phyloP scores from a whole-genome alignment of 2,888 invertebrate genomes.

The Drosophila neutralis region DNA sequence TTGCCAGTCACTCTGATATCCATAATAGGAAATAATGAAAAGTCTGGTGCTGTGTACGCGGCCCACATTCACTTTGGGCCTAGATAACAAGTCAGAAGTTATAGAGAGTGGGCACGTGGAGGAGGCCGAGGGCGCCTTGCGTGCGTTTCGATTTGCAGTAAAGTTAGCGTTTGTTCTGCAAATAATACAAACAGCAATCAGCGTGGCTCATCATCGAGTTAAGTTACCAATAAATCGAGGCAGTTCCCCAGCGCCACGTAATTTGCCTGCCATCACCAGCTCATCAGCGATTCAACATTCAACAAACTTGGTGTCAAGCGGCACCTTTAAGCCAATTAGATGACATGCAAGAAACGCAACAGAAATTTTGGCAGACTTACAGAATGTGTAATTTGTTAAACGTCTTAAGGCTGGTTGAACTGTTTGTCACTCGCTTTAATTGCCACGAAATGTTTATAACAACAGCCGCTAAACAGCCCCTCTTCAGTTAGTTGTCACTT shows the following conservation, averaged over 20 bases:
- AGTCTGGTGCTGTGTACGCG: background rate
- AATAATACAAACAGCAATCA: constrained; percentile 63
- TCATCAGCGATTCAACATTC: constrained; percentile 64
- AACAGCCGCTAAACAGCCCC: background rate
- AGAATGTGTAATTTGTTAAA: constrained; percentile 32
- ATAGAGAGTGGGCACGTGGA: background rate
- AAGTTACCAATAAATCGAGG: constrained; percentile 54
- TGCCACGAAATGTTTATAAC: background rate
- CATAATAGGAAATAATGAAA: background rate
- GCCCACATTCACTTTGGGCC: background rate
- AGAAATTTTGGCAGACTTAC: background rate
- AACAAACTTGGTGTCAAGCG: constrained; percentile 47
- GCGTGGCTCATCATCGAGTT: constrained; percentile 46
- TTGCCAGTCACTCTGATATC: background rate
- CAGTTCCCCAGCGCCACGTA: background rate
- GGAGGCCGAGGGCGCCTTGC: background rate
- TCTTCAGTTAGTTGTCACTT: constrained; percentile 30
- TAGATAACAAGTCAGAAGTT: constrained; percentile 10
- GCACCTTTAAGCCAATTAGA: constrained; percentile 56
- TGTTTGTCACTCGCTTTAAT: constrained; percentile 43
- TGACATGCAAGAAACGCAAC: constrained; percentile 65
- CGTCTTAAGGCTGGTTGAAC: constrained; percentile 53
- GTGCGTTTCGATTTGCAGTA: constrained; percentile 61
- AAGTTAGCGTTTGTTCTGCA: constrained; percentile 21
- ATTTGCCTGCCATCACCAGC: background rate